Evolutionary conservation across 2,888 invertebrate genomes (phyloP).

Genomic region (Drosophila mettleri): DNA sequence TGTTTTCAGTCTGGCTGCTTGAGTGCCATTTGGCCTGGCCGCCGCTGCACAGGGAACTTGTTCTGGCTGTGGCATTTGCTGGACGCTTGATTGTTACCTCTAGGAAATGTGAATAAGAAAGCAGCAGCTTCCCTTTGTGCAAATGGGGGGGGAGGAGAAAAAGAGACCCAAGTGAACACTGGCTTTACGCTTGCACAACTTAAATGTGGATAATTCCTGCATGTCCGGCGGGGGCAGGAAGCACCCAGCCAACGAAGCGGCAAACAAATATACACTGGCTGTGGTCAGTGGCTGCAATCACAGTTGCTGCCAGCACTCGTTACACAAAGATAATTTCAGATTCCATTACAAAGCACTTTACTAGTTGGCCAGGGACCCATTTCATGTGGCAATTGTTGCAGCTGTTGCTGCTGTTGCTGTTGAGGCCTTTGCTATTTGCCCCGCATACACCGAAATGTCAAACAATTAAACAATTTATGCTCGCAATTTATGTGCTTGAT

Average conservation of each 20-base stretch:
- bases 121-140: not conserved
- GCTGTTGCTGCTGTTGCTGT: not conserved
- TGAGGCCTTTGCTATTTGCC: not conserved
- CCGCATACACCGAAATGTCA: not conserved
- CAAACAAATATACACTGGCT: conserved; percentile 7
- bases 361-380: not conserved
- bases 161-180: not conserved
- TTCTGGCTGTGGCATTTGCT: conserved; percentile 3
- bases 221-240: conserved; percentile 10
- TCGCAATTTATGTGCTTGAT: not conserved
- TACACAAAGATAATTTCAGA: not conserved
- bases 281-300: conserved; percentile 8
- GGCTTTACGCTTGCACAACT: not conserved
- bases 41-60: conserved; percentile 20
- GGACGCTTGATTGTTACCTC: conserved; percentile 22
- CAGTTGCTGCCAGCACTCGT: conserved; percentile 4
- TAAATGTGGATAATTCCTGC: conserved; percentile 6
- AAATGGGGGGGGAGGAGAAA: not conserved
- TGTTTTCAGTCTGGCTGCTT: not conserved
- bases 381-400: not conserved
- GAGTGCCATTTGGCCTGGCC: conserved; percentile 1
- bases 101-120: not conserved
- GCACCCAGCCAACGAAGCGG: conserved; percentile 13
- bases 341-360: conserved; percentile 11
- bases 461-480: conserved; percentile 1